Base-by-base conservation (phyloP, 2,888 invertebrate species). In the Ophion costatus region DNA sequence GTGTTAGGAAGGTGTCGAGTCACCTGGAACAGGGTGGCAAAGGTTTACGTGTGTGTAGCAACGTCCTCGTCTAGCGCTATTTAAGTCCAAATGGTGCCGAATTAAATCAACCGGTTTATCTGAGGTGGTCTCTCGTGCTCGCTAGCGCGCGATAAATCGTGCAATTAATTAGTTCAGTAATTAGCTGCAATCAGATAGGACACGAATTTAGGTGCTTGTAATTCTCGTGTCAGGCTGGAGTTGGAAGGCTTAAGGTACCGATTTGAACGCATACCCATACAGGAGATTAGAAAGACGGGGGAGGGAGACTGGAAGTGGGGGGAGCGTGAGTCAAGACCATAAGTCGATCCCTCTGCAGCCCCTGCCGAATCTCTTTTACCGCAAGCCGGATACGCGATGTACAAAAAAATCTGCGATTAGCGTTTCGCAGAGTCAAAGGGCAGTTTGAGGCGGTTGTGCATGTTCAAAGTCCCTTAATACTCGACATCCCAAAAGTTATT, bases 91-190 rank as follows among this genome's bases (percentile, higher is more conserved):
- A 82, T 85, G 79, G 82, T 76, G 80, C 86, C 81, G 89, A 90
- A 90, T 90, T 91, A 91, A 92, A 92, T 92, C 91, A 91, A 87
- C 84, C 84, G 91, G 87, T 90, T 92, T 92, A 92, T 92, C 92
- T 89, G 71, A 64, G 78, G 29, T 81, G 87, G 81, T 64, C 80
- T 80, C 76, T 61, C 73, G 73, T 59, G 82, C 24, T 76, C 51
- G 45, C 74, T 38, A 80, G 69, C 57, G 17, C 51, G 61, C 91
- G 89, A 92, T 92, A 92, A 92, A 92, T 92, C 90, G 90, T 88
- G 89, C 89, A 92, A 92, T 92, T 92, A 92, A 92, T 92, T 92
- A 92, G 90, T 84, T 89, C 87, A 84, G 91, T 91, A 92, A 92
- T 92, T 92, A 92, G 92, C 89, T 90, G 87, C 89, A 89, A 92